Evolutionary conservation across 1,140 invertebrate genomes (phyloP).

Genomic region (Steinernema khuongi): DNA sequence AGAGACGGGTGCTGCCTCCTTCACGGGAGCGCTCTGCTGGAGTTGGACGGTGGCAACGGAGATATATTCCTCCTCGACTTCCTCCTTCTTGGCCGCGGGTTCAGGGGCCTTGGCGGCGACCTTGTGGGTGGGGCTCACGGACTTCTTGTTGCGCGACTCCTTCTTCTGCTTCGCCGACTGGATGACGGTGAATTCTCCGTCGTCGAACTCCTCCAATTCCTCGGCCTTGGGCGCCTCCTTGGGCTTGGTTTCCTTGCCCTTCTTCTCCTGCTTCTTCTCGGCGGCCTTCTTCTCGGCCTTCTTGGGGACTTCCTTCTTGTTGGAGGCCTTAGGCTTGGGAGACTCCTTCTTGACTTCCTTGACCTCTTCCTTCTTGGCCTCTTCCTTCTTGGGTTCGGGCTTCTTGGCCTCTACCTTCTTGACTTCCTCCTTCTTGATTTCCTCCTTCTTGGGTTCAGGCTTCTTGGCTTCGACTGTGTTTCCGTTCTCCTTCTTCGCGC

Average conservation of each 20-base stretch:
- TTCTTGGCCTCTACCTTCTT: background rate
- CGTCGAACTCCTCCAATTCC: too few species aligned
- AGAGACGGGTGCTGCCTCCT: background rate
- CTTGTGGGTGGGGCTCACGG: too few species aligned
- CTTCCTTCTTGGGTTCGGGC: background rate
- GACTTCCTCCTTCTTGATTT: background rate
- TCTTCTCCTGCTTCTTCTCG: background rate
- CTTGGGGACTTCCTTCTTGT: background rate
- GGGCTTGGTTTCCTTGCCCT: background rate
- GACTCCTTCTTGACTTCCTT: background rate
- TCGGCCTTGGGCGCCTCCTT: background rate
- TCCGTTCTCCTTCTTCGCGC: background rate
- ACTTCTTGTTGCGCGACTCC: too few species aligned
- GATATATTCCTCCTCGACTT: background rate
- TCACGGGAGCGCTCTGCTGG: background rate
- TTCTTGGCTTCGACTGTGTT: background rate
- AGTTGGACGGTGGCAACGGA: background rate
- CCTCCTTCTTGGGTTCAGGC: background rate
- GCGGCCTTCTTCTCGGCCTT: background rate
- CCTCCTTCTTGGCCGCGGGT: background rate
- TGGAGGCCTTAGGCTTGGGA: background rate
- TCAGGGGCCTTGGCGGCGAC: background rate
- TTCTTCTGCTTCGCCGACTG: too few species aligned
- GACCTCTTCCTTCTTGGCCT: background rate
- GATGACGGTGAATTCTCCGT: too few species aligned